Conservation (phyloP, 2,113 vertebrate genomes). For the Ondatra zibethicus region DNA sequence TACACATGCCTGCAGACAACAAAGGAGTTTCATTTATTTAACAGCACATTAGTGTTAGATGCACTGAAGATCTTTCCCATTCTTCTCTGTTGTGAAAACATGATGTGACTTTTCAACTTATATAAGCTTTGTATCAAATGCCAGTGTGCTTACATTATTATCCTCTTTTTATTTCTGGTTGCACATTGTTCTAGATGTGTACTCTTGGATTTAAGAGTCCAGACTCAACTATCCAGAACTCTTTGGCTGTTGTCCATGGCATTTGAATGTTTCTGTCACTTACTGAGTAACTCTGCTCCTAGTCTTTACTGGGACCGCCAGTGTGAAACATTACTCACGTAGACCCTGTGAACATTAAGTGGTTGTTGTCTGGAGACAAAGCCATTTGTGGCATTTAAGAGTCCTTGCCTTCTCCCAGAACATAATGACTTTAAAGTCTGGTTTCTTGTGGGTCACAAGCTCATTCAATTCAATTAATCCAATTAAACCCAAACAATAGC, state of each 20-base stretch:
- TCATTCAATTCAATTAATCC: constrained; percentile 70
- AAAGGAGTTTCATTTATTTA: constrained; percentile 42
- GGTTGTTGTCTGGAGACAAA: not conserved
- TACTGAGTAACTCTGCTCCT: not conserved
- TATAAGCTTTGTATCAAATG: not conserved
- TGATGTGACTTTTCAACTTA: not conserved
- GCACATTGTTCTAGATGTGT: not conserved
- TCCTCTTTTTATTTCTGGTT: constrained; percentile 19
- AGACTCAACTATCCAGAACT: not conserved
- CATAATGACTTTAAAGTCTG: constrained; percentile 64
- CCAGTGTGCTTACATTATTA: not conserved
- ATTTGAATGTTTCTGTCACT: constrained; percentile 8
- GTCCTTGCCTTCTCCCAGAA: not conserved
- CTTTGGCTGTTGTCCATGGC: not conserved
- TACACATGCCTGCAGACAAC: not conserved
- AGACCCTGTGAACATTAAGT: not conserved
- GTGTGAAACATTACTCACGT: not conserved
- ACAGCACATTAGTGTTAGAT: not conserved
- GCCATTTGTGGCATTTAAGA: not conserved
- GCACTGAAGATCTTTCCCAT: not conserved
- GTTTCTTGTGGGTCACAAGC: constrained; percentile 65
- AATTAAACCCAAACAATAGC: constrained; percentile 62
- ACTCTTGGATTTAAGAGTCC: not conserved
- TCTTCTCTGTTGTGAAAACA: constrained; percentile 8
- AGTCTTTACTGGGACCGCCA: not conserved